Evolutionary conservation across 2,113 vertebrate genomes (phyloP).

Genomic region (Labrus mixtus): DNA sequence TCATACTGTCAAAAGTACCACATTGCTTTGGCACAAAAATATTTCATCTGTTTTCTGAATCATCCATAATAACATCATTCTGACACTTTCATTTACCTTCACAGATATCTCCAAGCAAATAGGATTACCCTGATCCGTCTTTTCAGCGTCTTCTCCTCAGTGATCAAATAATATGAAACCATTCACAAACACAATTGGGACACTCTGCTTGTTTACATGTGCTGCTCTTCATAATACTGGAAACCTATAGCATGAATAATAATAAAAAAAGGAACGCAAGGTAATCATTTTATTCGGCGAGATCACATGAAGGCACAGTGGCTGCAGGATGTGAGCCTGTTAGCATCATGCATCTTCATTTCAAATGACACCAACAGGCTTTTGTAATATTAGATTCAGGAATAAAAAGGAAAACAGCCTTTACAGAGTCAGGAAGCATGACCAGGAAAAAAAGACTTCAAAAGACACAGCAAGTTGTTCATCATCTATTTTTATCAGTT

Average conservation of each 20-base stretch:
- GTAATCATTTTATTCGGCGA: conserved; percentile 16
- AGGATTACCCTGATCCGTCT: conserved; percentile 16
- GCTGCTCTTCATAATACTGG: conserved; percentile 7
- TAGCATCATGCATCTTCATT: conserved; percentile 60
- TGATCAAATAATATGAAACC: conserved; percentile 37
- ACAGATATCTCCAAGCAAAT: conserved; percentile 39
- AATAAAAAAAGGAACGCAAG: conserved; percentile 6
- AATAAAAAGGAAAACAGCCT: conserved; percentile 43
- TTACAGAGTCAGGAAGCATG: conserved; percentile 27
- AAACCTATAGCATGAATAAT: conserved; percentile 18
- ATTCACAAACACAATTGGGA: conserved; percentile 14
- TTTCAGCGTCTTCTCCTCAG: conserved; percentile 20
- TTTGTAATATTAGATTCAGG: conserved; percentile 58
- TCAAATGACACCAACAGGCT: conserved; percentile 45
- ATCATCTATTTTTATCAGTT: neutral
- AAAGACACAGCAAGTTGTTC: neutral
- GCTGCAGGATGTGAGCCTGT: conserved; percentile 58
- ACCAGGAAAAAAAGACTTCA: neutral
- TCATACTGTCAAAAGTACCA: too few species aligned
- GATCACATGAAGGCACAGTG: conserved; percentile 34
- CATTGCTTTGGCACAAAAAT: neutral
- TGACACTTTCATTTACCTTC: conserved; percentile 39
- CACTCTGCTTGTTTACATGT: conserved; percentile 18
- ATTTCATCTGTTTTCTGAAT: conserved; percentile 14
- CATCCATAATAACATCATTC: conserved; percentile 1